Percentiles rank a stretch among this genome's conserved stretches.
phyloP scores from a whole-genome alignment of 2,888 invertebrate genomes.

The Neuroscelio doddi region DNA sequence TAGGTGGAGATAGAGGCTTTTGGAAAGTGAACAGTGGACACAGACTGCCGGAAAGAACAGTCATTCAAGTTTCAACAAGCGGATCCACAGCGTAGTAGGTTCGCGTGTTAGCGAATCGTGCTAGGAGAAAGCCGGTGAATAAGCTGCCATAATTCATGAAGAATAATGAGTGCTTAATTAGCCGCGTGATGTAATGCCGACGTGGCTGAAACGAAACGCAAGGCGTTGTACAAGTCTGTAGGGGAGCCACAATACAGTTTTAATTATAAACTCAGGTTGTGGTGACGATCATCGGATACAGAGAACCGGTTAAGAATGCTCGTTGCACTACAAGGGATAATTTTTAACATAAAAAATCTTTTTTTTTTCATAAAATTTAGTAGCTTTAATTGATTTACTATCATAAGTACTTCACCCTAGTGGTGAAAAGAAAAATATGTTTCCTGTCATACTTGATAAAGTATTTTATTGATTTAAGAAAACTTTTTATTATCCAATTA shows the following conservation, averaged over 20 bases:
- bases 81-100: slow-evolving; percentile 43
- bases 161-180: slow-evolving; percentile 59
- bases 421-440: too few species aligned
- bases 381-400: too few species aligned
- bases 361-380: too few species aligned
- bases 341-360: too few species aligned
- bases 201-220: slow-evolving; percentile 37
- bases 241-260: slow-evolving; percentile 14
- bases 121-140: slow-evolving; percentile 56
- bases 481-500: too few species aligned
- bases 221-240: slow-evolving; percentile 7
- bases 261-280: slow-evolving; percentile 6
- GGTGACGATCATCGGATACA: slow-evolving; percentile 10
- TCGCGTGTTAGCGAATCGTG: slow-evolving; percentile 48
- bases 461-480: too few species aligned
- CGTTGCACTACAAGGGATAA: neutral
- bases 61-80: slow-evolving; percentile 53
- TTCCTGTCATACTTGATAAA: too few species aligned
- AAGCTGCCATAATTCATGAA: slow-evolving; percentile 54
- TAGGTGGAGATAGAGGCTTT: neutral
- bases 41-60: slow-evolving; percentile 42
- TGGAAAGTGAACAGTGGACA: neutral
- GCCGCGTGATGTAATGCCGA: slow-evolving; percentile 55
- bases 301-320: slow-evolving; percentile 3
- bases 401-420: too few species aligned